These are phyloP conservation scores for Arothron firmamentum DNA, from an alignment of 2,113 vertebrate species.

Conservation along the genomic window DNA sequence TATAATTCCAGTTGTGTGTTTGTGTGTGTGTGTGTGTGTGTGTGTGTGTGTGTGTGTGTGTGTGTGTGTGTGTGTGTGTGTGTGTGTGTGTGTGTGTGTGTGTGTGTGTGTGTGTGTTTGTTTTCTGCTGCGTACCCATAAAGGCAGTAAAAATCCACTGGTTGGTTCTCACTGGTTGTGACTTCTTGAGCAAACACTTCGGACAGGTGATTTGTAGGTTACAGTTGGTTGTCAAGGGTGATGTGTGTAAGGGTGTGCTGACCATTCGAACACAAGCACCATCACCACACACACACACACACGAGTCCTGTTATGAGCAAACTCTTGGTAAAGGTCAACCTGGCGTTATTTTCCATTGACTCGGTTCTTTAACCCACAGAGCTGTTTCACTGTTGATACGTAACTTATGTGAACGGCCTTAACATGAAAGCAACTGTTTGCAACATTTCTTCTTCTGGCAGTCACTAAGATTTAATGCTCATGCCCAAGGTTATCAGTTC, in stretches of 20 bases:
- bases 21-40: no score
- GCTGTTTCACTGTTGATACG: constrained; percentile 1
- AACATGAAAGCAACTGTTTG: constrained; percentile 7
- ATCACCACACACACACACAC: neutral
- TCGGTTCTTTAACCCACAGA: constrained; percentile 17
- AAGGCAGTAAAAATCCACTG: constrained; percentile 8
- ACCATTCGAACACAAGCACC: neutral
- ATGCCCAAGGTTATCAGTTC: constrained; percentile 45
- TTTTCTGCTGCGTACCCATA: neutral
- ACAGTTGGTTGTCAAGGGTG: no score
- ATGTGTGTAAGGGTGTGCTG: constrained; percentile 23
- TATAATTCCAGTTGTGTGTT: neutral
- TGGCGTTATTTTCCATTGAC: constrained; percentile 17
- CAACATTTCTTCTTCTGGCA: constrained; percentile 1
- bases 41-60: neutral
- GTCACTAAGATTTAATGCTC: constrained; percentile 18
- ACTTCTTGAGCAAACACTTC: constrained; percentile 50
- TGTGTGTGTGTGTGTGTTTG: neutral
- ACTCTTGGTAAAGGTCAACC: constrained; percentile 45
- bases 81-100: no score
- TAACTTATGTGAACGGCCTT: neutral
- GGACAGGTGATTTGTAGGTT: constrained; percentile 14
- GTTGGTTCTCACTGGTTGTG: constrained; percentile 15
- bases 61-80: neutral
- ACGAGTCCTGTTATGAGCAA: constrained; percentile 28